Percentiles rank a stretch among this genome's conserved stretches.
Conservation (phyloP, 2,113 vertebrate species). For the Pseudorhombus dupliciocellatus region DNA sequence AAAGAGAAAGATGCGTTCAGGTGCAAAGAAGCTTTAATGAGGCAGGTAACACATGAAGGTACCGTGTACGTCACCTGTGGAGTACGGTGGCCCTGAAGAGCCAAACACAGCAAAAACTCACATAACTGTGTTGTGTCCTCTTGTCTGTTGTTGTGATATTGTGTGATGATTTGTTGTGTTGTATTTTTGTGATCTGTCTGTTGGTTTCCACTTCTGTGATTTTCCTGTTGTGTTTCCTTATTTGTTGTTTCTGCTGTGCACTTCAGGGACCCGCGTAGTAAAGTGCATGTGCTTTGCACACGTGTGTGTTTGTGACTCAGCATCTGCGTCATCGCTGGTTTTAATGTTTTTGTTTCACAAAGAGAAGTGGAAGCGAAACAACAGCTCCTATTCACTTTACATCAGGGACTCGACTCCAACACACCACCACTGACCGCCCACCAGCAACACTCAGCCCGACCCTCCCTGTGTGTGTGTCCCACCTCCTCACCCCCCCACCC, state of each 20-base stretch:
- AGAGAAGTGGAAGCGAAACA: not conserved
- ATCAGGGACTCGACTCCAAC: not conserved
- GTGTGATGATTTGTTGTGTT: no score
- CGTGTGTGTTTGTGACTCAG: not conserved
- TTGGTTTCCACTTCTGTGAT: no score
- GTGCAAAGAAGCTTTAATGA: not conserved
- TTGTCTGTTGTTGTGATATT: not conserved
- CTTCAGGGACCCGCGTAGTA: no score
- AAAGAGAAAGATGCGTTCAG: not conserved
- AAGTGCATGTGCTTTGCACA: not conserved
- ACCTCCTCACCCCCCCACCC: not conserved
- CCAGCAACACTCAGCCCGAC: constrained; percentile 44
- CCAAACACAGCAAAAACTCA: not conserved
- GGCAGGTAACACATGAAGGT: not conserved
- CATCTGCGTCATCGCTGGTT: not conserved
- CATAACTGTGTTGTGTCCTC: not conserved
- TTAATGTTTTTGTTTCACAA: fast-evolving
- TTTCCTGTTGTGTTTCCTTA: no score
- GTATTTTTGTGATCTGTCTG: not conserved
- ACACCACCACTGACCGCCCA: constrained; percentile 29
- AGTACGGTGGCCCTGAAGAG: not conserved
- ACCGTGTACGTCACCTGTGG: not conserved
- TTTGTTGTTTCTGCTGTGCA: no score
- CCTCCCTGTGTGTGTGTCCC: constrained; percentile 17
- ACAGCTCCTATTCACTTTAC: no score